These are phyloP conservation scores for Urocolius indicus DNA, from an alignment of 2,113 vertebrate genomes.

Conservation along the genomic window DNA sequence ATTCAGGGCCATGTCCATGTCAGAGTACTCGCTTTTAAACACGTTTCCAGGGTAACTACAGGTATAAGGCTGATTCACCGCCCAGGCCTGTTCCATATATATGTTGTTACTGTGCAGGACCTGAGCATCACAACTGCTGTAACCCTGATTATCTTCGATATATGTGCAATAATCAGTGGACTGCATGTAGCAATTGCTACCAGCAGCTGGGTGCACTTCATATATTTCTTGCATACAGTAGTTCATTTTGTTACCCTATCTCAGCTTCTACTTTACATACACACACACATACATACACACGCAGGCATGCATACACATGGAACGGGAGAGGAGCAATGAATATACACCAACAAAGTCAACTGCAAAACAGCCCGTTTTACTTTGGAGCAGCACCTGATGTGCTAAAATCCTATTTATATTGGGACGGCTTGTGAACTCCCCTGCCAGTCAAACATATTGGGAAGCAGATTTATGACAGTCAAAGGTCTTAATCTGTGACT, in stretches of 20 bases:
- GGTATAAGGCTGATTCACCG: slow-evolving; percentile 86
- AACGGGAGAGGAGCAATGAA: slow-evolving; percentile 69
- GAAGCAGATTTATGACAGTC: slow-evolving; percentile 91
- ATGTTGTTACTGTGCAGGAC: slow-evolving; percentile 87
- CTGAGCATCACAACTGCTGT: slow-evolving; percentile 85
- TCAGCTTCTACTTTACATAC: slow-evolving; percentile 77
- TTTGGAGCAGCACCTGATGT: slow-evolving; percentile 70
- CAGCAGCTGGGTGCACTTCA: slow-evolving; percentile 84
- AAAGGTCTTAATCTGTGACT: slow-evolving; percentile 89
- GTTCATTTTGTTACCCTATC: slow-evolving; percentile 85
- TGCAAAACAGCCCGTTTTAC: slow-evolving; percentile 72
- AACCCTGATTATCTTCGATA: slow-evolving; percentile 85
- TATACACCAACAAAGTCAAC: slow-evolving; percentile 69
- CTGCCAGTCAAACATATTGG: slow-evolving; percentile 81
- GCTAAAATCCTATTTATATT: slow-evolving; percentile 79
- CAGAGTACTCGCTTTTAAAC: slow-evolving; percentile 91
- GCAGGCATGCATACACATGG: slow-evolving; percentile 73
- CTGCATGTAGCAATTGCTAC: slow-evolving; percentile 83
- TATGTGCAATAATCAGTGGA: slow-evolving; percentile 88
- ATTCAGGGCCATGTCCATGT: slow-evolving; percentile 89
- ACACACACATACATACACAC: slow-evolving; percentile 68
- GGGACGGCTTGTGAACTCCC: slow-evolving; percentile 72
- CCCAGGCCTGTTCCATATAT: slow-evolving; percentile 94
- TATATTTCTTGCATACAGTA: slow-evolving; percentile 90
- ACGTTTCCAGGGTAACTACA: slow-evolving; percentile 86